phyloP scores from a whole-genome alignment of 1,140 invertebrate genomes.

The Drosophila ohnishii region DNA sequence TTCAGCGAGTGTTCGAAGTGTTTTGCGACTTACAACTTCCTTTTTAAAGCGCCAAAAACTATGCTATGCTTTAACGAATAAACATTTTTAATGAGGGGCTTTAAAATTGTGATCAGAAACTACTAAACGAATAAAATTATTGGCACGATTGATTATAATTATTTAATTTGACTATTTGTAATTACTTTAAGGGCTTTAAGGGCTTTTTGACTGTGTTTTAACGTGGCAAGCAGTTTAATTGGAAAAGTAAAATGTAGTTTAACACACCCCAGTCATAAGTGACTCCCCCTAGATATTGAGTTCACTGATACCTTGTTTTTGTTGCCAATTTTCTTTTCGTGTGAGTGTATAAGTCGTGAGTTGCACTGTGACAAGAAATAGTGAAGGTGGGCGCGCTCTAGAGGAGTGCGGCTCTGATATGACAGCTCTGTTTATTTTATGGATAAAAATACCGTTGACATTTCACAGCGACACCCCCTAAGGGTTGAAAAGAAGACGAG shows the following conservation, averaged over 20 bases:
- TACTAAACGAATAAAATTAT: background rate
- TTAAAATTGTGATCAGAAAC: background rate
- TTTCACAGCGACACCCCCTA: conserved; percentile 44
- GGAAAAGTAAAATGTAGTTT: background rate
- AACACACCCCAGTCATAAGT: no score
- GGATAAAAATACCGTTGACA: conserved; percentile 77
- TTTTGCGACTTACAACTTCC: background rate
- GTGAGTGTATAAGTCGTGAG: background rate
- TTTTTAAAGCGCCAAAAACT: background rate
- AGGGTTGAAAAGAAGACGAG: conserved; percentile 27
- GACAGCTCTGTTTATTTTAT: conserved; percentile 49
- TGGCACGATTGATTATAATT: no score
- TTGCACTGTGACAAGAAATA: conserved; percentile 25
- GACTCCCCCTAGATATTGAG: background rate
- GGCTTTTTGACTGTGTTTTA: no score
- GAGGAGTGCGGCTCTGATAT: conserved; percentile 20
- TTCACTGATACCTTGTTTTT: background rate
- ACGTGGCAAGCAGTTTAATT: background rate
- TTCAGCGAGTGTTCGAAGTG: background rate
- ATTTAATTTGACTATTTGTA: no score
- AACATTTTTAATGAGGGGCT: background rate
- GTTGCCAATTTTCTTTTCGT: conserved; percentile 2
- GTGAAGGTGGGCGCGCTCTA: background rate
- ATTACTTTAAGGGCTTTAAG: no score
- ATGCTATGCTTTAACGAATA: background rate